Evolutionary conservation across 2,113 vertebrate species (phyloP).

Genomic region (Cheilinus undulatus): DNA sequence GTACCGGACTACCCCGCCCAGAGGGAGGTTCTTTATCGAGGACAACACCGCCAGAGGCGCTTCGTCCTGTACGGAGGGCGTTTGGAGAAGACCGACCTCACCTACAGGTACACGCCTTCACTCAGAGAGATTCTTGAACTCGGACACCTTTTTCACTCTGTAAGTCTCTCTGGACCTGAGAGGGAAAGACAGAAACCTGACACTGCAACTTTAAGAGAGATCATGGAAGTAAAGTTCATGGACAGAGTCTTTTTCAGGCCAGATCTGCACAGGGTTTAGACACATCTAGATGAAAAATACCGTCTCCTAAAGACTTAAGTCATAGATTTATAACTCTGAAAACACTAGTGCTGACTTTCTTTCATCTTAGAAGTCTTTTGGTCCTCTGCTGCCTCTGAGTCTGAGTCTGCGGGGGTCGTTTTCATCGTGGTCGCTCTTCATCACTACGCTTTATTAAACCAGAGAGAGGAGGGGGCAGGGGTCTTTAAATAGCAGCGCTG

Average conservation of each 20-base stretch:
- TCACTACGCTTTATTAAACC: conserved; percentile 44
- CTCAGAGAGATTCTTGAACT: too few relatives aligned
- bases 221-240: too few relatives aligned
- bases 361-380: too few relatives aligned
- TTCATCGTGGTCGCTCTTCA: conserved; percentile 59
- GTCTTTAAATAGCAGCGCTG: conserved; percentile 24
- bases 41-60: conserved; percentile 86
- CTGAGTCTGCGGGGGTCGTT: conserved; percentile 54
- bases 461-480: neutral
- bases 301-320: neutral
- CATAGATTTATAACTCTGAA: conserved; percentile 21
- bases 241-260: too few relatives aligned
- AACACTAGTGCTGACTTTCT: conserved; percentile 40
- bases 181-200: too few relatives aligned
- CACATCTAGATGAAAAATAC: too few relatives aligned
- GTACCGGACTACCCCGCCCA: conserved; percentile 85
- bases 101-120: conserved; percentile 88
- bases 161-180: too few relatives aligned
- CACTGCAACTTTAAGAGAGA: too few relatives aligned
- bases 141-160: too few relatives aligned
- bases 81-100: conserved; percentile 90
- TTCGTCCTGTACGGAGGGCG: conserved; percentile 90
- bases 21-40: conserved; percentile 32
- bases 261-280: too few relatives aligned
- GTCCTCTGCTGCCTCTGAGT: conserved; percentile 47